These are phyloP conservation scores for Apostichopus leukothele DNA, from an alignment of 53 echinoderm and acorn worm species.

Conservation along the genomic window DNA sequence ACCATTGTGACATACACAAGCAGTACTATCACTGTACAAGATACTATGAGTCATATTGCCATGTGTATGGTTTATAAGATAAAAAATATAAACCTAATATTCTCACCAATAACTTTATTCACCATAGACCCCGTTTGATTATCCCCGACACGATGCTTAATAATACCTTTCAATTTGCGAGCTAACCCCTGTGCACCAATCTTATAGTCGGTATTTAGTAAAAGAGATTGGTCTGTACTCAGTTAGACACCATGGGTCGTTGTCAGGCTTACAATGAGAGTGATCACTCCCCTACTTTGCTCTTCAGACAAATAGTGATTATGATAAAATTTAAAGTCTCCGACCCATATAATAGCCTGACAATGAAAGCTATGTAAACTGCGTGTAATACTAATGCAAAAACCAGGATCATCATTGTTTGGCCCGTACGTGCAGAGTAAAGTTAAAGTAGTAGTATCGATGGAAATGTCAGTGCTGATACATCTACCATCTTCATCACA, in stretches of 20 bases:
- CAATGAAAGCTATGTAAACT: too few relatives aligned
- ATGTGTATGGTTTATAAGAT: background rate
- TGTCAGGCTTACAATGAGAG: constrained; percentile 60
- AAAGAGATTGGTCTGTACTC: background rate
- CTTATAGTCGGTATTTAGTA: constrained; percentile 51
- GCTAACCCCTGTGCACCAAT: constrained; percentile 55
- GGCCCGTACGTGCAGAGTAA: too few relatives aligned
- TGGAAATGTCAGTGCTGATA: too few relatives aligned
- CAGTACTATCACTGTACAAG: too few relatives aligned
- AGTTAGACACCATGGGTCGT: constrained; percentile 43
- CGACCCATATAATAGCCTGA: too few relatives aligned
- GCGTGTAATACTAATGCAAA: too few relatives aligned
- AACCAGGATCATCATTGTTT: too few relatives aligned
- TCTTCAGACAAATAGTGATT: constrained; percentile 41
- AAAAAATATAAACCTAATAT: constrained; percentile 47
- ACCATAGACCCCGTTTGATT: constrained; percentile 63
- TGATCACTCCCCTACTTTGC: constrained; percentile 58
- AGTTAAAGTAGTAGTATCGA: too few relatives aligned
- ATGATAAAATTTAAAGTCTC: constrained; percentile 14
- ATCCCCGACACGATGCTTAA: constrained; percentile 43
- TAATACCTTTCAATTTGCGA: constrained; percentile 47
- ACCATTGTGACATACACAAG: background rate
- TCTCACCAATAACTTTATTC: constrained; percentile 57
- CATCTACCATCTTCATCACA: too few relatives aligned
- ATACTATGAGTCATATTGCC: too few relatives aligned